These are phyloP conservation scores for Lasioglossum albipes DNA, from an alignment of 1,140 invertebrate species.

Conservation along the genomic window DNA sequence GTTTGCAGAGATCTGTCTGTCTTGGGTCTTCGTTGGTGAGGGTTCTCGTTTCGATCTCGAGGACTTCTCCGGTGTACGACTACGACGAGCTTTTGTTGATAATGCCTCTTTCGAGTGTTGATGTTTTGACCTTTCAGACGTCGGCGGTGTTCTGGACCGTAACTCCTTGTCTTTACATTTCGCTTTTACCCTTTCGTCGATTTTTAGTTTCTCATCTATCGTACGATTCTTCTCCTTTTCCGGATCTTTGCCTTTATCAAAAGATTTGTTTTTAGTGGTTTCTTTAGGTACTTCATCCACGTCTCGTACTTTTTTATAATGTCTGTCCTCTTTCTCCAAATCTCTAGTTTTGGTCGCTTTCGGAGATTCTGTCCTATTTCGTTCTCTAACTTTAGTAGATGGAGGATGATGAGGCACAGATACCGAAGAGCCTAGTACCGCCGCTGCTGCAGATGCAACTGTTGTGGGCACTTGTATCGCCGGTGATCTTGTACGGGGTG, in stretches of 20 bases:
- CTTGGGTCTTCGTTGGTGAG: conserved; percentile 63
- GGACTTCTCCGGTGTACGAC: conserved; percentile 76
- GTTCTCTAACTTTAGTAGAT: conserved; percentile 69
- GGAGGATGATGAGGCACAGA: conserved; percentile 59
- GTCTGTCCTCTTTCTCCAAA: conserved; percentile 68
- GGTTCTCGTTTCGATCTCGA: conserved; percentile 74
- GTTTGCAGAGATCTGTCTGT: conserved; percentile 60
- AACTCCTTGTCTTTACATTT: conserved; percentile 75
- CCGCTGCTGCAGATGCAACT: conserved; percentile 18
- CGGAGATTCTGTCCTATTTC: conserved; percentile 77
- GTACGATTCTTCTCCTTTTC: conserved; percentile 70
- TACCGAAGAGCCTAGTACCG: conserved; percentile 53
- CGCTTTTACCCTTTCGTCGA: conserved; percentile 69
- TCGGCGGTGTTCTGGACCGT: conserved; percentile 73
- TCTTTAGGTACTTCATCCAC: conserved; percentile 65
- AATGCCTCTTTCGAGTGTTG: conserved; percentile 67
- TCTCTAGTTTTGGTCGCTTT: conserved; percentile 63
- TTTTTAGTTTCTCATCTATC: conserved; percentile 70
- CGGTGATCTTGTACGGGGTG: conserved; percentile 70
- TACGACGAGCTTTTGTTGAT: conserved; percentile 67
- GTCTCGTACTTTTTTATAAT: conserved; percentile 72
- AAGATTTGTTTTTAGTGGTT: conserved; percentile 63
- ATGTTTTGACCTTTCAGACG: conserved; percentile 68
- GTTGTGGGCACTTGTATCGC: conserved; percentile 44
- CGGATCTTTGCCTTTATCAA: conserved; percentile 73